Conservation (phyloP, 2,888 invertebrate genomes). For the Hydroisotoma schaefferi region DNA sequence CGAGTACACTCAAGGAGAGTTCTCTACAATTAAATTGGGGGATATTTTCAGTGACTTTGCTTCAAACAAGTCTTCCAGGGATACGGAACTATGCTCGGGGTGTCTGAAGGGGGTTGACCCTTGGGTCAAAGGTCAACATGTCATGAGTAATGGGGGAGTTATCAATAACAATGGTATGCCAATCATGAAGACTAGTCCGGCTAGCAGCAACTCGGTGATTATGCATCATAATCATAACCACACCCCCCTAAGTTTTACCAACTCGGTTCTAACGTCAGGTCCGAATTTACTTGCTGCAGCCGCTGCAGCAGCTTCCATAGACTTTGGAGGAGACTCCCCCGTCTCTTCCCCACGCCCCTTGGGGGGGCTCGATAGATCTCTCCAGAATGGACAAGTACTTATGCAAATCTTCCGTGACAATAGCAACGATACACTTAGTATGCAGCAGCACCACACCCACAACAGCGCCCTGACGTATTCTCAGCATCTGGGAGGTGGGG, state of each 20-base stretch:
- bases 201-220: slow-evolving; percentile 8
- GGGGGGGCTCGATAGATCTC: too few species aligned
- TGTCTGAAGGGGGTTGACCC: slow-evolving; percentile 33
- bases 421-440: too few species aligned
- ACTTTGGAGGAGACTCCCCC: too few species aligned
- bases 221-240: slow-evolving; percentile 25
- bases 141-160: too few species aligned
- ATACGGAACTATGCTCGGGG: slow-evolving; percentile 15
- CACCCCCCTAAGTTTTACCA: slow-evolving; percentile 17
- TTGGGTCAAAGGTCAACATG: too few species aligned
- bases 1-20: slow-evolving; percentile 43
- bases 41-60: slow-evolving; percentile 47
- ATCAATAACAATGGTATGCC: too few species aligned
- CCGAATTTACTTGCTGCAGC: not conserved
- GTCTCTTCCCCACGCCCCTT: too few species aligned
- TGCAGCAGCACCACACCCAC: too few species aligned
- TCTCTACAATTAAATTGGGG: slow-evolving; percentile 48
- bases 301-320: not conserved
- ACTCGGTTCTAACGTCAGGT: slow-evolving; percentile 4
- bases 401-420: too few species aligned
- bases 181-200: slow-evolving; percentile 23
- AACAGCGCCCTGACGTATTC: too few species aligned
- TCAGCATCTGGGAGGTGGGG: too few species aligned
- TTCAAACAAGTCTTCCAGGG: slow-evolving; percentile 21
- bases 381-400: too few species aligned